phyloP scores from a whole-genome alignment of 2,113 vertebrate genomes.

The Podiceps cristatus region DNA sequence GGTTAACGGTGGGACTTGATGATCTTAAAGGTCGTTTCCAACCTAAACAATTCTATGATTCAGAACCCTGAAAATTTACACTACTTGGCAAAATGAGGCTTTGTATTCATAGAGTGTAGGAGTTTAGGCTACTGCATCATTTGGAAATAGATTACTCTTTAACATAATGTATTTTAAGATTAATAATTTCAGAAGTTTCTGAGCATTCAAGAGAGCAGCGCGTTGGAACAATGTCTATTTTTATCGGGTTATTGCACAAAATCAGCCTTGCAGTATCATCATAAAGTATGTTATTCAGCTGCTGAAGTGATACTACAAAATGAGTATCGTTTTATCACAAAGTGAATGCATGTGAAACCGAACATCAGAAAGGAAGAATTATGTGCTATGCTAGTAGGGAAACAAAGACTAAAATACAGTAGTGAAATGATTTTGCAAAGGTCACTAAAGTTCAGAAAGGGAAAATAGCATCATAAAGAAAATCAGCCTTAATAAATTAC shows the following conservation, averaged over 20 bases:
- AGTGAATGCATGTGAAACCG: neutral
- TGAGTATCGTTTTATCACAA: neutral
- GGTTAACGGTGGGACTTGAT: no score
- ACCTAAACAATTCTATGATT: no score
- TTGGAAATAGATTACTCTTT: neutral
- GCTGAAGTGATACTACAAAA: neutral
- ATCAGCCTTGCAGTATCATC: neutral
- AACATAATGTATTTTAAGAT: neutral
- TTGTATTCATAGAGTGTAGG: neutral
- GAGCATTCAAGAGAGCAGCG: neutral
- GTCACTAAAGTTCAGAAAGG: neutral
- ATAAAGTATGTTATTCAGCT: neutral
- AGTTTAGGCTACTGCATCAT: neutral
- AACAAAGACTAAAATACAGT: neutral
- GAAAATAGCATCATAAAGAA: neutral
- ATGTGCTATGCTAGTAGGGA: neutral
- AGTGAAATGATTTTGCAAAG: neutral
- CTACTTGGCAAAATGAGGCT: neutral
- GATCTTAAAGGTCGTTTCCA: no score
- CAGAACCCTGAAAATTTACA: neutral
- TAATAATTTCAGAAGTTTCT: neutral
- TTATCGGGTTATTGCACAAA: neutral
- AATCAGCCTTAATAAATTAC: neutral
- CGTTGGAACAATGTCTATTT: neutral
- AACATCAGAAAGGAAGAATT: neutral